Evolutionary conservation across 2,888 invertebrate species (phyloP), one percentile per base, ranked within the genome.

Genomic region (Mystacides longicornis): DNA sequence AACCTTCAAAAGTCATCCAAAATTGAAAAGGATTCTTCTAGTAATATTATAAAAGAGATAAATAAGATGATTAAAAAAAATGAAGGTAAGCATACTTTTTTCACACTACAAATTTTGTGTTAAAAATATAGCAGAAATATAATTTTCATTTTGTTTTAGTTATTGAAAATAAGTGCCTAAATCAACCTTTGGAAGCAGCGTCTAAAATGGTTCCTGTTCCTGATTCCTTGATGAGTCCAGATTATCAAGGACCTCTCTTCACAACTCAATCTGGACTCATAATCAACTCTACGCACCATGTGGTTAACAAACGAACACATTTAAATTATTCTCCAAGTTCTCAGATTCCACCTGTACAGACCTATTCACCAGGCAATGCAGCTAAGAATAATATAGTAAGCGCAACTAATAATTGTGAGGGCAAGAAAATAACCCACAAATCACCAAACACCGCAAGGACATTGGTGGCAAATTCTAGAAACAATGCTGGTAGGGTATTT

Each of bases 121-220:
- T 19, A 43, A 11, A 27, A 7, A 27, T 27, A 27, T 27, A 11
- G 11, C 5, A 27, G 5, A 27, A 11, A 7, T 27, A 27, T 7
- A 20, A 47, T 20, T 7, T 11, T 7, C 27, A 27, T 5, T 7
- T 5, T 27, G 27, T 27, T 7, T 27, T 5, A 27, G 27, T 27
- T 5, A 27, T 27, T 5, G 11, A 27, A 27, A 78, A 75, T 60
- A 79, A 61, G 50, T 57, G 71, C 2, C 66, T 68, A 1, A 76
- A 77, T 64, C 77, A 77, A 48, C 85, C 89, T 0, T 69, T 92
- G 57, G 87, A 88, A 66, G 88, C 90, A 9, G 86, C 90, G 9
- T 89, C 89, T 0, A 91, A 90, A 72, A 85, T 91, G 78, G 87
- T 92, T 1, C 92, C 91, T 1, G 91, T 91, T 23, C 91, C 91